phyloP scores from a whole-genome alignment of 2,888 invertebrate species.

The Orthosia gracilis region DNA sequence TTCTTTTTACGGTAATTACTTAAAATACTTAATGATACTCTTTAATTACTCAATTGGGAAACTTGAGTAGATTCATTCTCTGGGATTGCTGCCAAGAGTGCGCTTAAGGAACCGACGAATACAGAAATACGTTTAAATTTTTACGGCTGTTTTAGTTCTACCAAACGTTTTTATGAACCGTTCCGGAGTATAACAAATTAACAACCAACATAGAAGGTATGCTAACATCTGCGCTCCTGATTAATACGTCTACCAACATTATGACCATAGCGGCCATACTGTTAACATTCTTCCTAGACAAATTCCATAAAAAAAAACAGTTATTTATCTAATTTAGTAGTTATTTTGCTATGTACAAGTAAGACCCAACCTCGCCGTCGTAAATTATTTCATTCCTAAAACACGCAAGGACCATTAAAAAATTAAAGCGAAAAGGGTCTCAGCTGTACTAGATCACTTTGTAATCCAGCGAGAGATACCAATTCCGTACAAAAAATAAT shows the following conservation, averaged over 20 bases:
- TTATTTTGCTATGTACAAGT: not conserved
- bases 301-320: no score
- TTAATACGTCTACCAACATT: not conserved
- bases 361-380: not conserved
- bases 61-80: constrained; percentile 25
- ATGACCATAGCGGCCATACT: not conserved
- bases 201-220: not conserved
- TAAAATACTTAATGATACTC: constrained; percentile 39
- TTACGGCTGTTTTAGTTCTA: not conserved
- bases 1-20: constrained; percentile 21
- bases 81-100: constrained; percentile 25
- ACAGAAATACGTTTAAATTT: constrained; percentile 16
- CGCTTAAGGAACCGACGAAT: constrained; percentile 2
- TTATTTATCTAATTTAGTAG: not conserved
- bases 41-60: constrained; percentile 24
- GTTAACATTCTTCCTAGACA: not conserved
- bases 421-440: constrained; percentile 47
- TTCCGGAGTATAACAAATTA: no score
- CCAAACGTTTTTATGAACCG: not conserved
- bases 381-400: constrained; percentile 35
- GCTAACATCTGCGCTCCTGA: not conserved
- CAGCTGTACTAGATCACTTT: constrained; percentile 48
- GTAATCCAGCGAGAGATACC: constrained; percentile 56
- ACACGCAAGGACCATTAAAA: constrained; percentile 35
- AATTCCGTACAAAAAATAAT: constrained; percentile 60